phyloP scores from a whole-genome alignment of 2,888 invertebrate species.

The Dyspetes luteomarginatus region DNA sequence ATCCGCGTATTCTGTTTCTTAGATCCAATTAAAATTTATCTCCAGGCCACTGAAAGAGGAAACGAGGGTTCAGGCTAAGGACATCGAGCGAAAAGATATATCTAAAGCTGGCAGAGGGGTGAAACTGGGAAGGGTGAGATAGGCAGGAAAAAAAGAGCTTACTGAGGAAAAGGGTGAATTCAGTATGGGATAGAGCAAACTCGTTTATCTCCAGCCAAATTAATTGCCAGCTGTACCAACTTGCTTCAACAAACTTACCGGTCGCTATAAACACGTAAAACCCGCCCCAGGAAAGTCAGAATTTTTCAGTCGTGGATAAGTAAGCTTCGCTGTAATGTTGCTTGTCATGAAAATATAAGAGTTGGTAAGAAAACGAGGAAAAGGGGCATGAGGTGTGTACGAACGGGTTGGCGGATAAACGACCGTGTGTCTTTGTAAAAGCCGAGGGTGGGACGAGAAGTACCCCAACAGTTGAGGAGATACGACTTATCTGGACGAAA shows the following conservation, averaged over 20 bases:
- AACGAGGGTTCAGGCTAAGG: neutral
- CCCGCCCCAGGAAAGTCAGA: neutral
- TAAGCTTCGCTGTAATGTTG: neutral
- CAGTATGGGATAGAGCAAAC: neutral
- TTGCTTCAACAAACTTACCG: neutral
- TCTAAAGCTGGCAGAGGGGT: neutral
- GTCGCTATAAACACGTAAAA: neutral
- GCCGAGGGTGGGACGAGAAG: conserved; percentile 10
- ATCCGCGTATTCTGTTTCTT: neutral
- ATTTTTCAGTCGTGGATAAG: conserved; percentile 4
- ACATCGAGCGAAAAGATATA: neutral
- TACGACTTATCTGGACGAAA: conserved; percentile 60
- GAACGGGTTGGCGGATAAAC: neutral
- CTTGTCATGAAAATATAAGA: neutral
- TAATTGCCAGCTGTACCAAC: neutral
- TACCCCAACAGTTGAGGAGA: conserved; percentile 45
- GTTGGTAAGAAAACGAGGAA: conserved; percentile 6
- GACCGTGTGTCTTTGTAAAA: conserved; percentile 9
- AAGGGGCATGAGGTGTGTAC: neutral
- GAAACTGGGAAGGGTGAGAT: conserved; percentile 6
- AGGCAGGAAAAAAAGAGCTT: neutral
- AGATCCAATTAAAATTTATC: conserved; percentile 14
- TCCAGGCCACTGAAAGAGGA: neutral
- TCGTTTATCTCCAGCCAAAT: conserved; percentile 36
- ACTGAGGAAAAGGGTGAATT: neutral